Evolutionary conservation across 2,888 invertebrate genomes (phyloP).

Genomic region (Argyresthia albistria): DNA sequence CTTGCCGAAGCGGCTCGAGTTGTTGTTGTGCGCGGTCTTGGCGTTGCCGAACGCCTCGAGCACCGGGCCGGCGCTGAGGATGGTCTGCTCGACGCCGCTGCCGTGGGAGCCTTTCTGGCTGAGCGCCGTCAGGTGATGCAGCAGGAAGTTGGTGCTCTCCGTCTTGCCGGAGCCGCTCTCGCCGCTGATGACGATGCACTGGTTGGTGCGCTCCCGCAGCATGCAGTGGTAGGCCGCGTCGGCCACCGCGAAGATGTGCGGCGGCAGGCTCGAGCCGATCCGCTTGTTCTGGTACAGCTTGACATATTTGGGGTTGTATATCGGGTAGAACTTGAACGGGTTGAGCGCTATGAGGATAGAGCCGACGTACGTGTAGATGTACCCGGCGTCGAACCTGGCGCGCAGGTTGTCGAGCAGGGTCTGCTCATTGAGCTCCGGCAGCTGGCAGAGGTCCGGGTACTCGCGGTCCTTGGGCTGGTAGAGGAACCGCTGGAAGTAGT

Average conservation of each 20-base stretch:
- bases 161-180: slow-evolving; percentile 98
- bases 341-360: slow-evolving; percentile 96
- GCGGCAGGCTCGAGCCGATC: slow-evolving; percentile 92
- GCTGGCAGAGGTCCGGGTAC: slow-evolving; percentile 95
- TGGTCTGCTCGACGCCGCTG: slow-evolving; percentile 97
- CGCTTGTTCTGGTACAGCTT: slow-evolving; percentile 94
- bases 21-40: slow-evolving; percentile 97
- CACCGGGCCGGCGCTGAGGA: slow-evolving; percentile 95
- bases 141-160: slow-evolving; percentile 94
- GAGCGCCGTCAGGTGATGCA: slow-evolving; percentile 95
- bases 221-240: slow-evolving; percentile 96
- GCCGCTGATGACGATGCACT: slow-evolving; percentile 95
- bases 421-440: slow-evolving; percentile 95
- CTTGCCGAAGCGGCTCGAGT: slow-evolving; percentile 97
- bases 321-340: slow-evolving; percentile 95
- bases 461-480: slow-evolving; percentile 94
- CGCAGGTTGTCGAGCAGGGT: slow-evolving; percentile 92
- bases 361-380: slow-evolving; percentile 97
- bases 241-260: slow-evolving; percentile 97
- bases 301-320: slow-evolving; percentile 98
- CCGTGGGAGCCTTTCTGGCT: slow-evolving; percentile 96
- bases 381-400: slow-evolving; percentile 90
- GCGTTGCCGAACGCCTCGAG: slow-evolving; percentile 99
- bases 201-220: slow-evolving; percentile 90
- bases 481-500: slow-evolving; percentile 91